Base-by-base conservation (phyloP, 1,140 invertebrate species). In the Battus philenor region DNA sequence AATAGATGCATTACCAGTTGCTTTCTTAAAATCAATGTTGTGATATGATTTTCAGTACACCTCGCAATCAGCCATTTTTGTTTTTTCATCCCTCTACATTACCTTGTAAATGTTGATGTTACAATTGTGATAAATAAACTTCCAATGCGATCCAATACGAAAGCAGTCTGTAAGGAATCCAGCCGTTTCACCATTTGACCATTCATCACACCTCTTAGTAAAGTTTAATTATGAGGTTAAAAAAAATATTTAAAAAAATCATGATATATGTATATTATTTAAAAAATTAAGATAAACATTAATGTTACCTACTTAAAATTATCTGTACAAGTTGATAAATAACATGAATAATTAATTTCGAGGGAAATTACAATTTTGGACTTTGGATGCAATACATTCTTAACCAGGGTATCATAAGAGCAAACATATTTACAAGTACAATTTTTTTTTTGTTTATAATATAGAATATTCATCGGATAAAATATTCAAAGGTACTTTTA, bases 231-330 rank as follows among this genome's bases (percentile, higher is more conserved):
- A n/a, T n/a, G 20, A 13, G 31, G 11, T 44, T 36, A 63, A 65
- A 50, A 48, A 73, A 73, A 75, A 51, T 27, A 59, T 48, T 34
- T 52, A 56, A 62, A 70, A 72, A 73, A 76, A 68, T 73, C 65
- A 65, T 76, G 60, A 75, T 77, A 73, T 77, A 79, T 75, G 70
- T 74, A 74, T 60, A 63, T 56, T 78, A 74, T 73, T 78, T 69
- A 74, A 72, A 81, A 82, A 80, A 76, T 68, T 69, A 74, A 69
- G 61, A 73, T 77, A 75, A 73, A 77, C 68, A 70, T 75, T 71
- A 77, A 59, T 66, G 57, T 63, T 74, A 72, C 60, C 70, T 79
- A 77, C 68, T 78, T 77, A 77, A 50, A 71, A 75, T 79, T 79
- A 82, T 49, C 68, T 79, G 75, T 81, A 81, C 77, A 81, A 50